These are phyloP conservation scores for Meiosimyza decipiens DNA, from an alignment of 2,888 invertebrate genomes.

Conservation along the genomic window DNA sequence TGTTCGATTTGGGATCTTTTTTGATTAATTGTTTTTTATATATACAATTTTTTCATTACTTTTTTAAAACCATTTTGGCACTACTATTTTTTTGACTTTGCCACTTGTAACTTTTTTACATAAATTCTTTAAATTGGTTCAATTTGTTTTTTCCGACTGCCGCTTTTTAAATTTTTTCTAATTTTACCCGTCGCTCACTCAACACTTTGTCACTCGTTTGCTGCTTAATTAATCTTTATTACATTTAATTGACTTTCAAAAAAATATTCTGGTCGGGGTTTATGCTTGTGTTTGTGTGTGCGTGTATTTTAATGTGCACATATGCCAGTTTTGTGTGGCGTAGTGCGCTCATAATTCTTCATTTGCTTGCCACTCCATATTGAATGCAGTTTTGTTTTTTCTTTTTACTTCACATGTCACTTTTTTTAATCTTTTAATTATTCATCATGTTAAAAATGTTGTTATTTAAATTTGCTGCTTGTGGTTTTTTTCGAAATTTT, in stretches of 20 bases:
- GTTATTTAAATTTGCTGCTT: constrained; percentile 15
- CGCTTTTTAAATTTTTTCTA: not conserved
- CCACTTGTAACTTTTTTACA: not conserved
- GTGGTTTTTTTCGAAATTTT: not conserved
- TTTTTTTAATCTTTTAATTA: constrained; percentile 28
- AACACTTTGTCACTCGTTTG: constrained; percentile 20
- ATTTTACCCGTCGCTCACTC: constrained; percentile 6
- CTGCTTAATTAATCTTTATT: constrained; percentile 36
- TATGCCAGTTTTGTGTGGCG: not conserved
- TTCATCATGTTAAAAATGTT: constrained; percentile 7
- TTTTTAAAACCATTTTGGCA: not conserved
- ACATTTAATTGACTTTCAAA: constrained; percentile 33
- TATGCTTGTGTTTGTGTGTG: constrained; percentile 4
- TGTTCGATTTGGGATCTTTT: not conserved
- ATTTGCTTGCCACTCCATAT: constrained; percentile 18
- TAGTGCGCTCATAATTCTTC: constrained; percentile 10
- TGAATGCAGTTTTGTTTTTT: constrained; percentile 23
- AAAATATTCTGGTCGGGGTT: not conserved
- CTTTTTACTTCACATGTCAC: constrained; percentile 9
- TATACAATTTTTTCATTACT: not conserved
- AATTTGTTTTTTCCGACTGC: not conserved
- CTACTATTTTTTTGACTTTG: not conserved
- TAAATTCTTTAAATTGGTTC: constrained; percentile 9
- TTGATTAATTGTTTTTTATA: too few species aligned
- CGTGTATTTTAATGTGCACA: not conserved